Base-by-base conservation (phyloP, 2,113 vertebrate species). In the Pelodiscus sinensis region DNA sequence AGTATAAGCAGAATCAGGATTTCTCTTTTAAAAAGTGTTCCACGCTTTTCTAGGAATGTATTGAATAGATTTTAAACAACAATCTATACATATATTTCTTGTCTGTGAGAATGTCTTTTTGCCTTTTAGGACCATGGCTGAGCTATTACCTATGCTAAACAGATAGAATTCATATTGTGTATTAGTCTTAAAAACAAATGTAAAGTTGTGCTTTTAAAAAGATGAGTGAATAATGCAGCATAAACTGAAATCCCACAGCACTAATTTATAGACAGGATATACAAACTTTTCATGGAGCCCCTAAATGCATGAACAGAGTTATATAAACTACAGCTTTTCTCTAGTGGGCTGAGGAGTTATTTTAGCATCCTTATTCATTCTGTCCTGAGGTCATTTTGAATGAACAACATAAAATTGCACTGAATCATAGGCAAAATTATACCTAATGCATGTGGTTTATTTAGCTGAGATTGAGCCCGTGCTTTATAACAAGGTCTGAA, bases 1-100 rank as follows among this genome's bases (percentile, higher is more conserved):
- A 94, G 86, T 94, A 93, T 65, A 84, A 91, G 82, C 60, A 96
- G 92, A 94, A 94, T 92, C 86, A 54, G 82, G 81, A 58, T 22
- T 92, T 92, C 84, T 94, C 90, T 94, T 55, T 91, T 94, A 86
- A 94, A 92, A 73, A 0, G 55, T 90, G 84, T 93, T 95, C 87
- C 82, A 73, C 93, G 85, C 92, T 86, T 88, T 89, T 38, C 71
- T 92, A 84, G 54, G 88, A 93, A 71, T 91, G 82, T 79, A 75
- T 65, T 27, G 84, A 94, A 85, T 91, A 93, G 88, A 80, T 95
- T 94, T 88, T 86, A 25, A 90, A 88, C 87, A 62, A 29, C 85
- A 4, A 54, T 87, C 3, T 73, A 77, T 92, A 24, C 90, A 88
- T 83, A 93, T n/a, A 19, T n/a, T 7, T n/a, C 29, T n/a, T 31